Evolutionary conservation across 2,113 vertebrate genomes (phyloP).

Genomic region (Phylloscopus whistleri): DNA sequence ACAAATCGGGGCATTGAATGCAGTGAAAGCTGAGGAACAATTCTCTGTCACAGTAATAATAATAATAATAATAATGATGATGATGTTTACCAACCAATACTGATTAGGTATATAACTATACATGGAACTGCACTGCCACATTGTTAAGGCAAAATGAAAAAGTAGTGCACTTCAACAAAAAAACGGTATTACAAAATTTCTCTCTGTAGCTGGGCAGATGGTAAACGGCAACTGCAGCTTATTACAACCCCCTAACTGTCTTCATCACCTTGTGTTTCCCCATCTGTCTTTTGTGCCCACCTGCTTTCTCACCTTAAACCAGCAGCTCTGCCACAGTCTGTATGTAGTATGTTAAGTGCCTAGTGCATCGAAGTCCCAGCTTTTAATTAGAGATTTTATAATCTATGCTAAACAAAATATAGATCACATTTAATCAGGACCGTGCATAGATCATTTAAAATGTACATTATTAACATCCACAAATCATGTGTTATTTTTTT

Average conservation of each 20-base stretch:
- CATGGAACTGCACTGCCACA: not conserved
- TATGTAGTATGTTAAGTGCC: not conserved
- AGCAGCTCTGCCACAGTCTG: not conserved
- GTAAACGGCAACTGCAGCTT: not conserved
- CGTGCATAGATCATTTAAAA: not conserved
- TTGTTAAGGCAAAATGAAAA: not conserved
- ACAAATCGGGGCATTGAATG: fast-evolving
- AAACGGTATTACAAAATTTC: not conserved
- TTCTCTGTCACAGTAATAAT: not conserved
- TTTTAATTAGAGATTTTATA: not conserved
- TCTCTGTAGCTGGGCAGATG: not conserved
- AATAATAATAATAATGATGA: not conserved
- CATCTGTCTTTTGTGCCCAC: not conserved
- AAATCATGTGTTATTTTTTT: not conserved
- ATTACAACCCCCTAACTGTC: not conserved
- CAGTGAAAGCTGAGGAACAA: not conserved
- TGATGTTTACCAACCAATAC: not conserved
- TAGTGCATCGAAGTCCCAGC: not conserved
- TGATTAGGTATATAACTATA: not conserved
- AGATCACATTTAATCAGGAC: not conserved
- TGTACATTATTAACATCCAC: not conserved
- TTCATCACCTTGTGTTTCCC: not conserved
- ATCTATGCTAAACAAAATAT: not conserved
- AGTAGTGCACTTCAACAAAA: not conserved
- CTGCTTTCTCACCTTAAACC: not conserved